Conservation (phyloP, 2,113 vertebrate genomes). For the Actenoides lindsayi region DNA sequence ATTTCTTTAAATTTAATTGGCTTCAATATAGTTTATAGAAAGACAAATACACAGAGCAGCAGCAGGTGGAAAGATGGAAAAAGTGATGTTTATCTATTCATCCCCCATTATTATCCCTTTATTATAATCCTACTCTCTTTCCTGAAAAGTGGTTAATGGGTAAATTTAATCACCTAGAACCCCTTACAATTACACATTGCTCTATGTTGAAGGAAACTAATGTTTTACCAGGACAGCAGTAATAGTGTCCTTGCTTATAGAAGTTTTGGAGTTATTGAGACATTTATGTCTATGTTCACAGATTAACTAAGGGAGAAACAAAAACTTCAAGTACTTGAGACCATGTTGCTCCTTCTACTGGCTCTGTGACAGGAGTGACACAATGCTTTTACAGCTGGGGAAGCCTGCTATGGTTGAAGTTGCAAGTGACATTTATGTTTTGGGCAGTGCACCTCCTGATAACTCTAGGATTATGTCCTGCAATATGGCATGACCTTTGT, state of each 20-base stretch:
- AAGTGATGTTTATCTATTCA: not conserved
- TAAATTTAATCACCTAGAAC: not conserved
- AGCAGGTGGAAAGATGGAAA: not conserved
- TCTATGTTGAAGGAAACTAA: not conserved
- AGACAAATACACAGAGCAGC: not conserved
- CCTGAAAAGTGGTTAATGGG: not conserved
- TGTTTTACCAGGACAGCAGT: not conserved
- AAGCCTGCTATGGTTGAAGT: not conserved
- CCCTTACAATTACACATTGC: not conserved
- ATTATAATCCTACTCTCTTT: not conserved
- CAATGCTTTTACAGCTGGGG: not conserved
- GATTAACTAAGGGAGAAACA: not conserved
- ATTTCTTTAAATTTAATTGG: not conserved
- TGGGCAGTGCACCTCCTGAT: not conserved
- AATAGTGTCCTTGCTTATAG: not conserved
- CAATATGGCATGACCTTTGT: not conserved
- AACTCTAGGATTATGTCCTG: not conserved
- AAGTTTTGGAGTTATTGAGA: not conserved
- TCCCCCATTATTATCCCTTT: not conserved
- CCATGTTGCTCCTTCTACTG: not conserved
- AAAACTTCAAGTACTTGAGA: not conserved
- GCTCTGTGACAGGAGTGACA: not conserved
- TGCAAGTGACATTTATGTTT: not conserved
- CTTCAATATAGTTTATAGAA: not conserved
- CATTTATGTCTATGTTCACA: not conserved